These are phyloP conservation scores for Spondyliosoma cantharus DNA, from an alignment of 2,797 vertebrate genomes.

Conservation along the genomic window DNA sequence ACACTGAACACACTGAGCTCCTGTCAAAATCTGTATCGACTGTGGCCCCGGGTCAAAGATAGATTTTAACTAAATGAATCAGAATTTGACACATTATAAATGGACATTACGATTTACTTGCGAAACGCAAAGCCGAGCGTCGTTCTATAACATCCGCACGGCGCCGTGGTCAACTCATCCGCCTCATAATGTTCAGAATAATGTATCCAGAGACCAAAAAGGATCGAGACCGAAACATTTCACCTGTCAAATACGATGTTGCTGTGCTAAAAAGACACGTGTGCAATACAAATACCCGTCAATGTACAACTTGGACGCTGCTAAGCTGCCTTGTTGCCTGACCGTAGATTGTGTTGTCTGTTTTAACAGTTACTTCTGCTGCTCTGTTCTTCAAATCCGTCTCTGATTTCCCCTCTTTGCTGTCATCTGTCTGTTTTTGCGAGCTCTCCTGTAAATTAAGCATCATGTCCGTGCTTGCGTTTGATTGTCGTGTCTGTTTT, in stretches of 20 bases:
- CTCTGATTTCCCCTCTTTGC: too few species aligned
- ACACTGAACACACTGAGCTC: conserved; percentile 17
- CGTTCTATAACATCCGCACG: not conserved
- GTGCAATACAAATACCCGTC: not conserved
- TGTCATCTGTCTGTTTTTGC: too few species aligned
- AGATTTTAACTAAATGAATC: conserved; percentile 17
- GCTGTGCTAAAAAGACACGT: not conserved
- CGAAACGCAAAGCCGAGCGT: conserved; percentile 35
- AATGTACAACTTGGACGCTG: too few species aligned
- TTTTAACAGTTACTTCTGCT: too few species aligned
- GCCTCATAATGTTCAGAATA: conserved; percentile 4
- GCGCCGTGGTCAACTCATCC: not conserved
- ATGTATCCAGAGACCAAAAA: not conserved
- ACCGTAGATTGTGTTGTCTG: too few species aligned
- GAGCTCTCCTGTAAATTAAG: too few species aligned
- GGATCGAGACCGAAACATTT: not conserved
- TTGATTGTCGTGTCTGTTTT: too few species aligned
- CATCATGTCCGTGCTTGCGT: too few species aligned
- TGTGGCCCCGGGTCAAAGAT: not conserved
- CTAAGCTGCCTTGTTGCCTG: too few species aligned
- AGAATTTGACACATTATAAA: conserved; percentile 12
- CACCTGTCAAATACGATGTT: not conserved
- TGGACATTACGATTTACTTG: not conserved
- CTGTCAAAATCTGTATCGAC: conserved; percentile 7
- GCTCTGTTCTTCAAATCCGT: too few species aligned